Base-by-base conservation (phyloP, 2,113 vertebrate species). In the Oncorhynchus mykiss region DNA sequence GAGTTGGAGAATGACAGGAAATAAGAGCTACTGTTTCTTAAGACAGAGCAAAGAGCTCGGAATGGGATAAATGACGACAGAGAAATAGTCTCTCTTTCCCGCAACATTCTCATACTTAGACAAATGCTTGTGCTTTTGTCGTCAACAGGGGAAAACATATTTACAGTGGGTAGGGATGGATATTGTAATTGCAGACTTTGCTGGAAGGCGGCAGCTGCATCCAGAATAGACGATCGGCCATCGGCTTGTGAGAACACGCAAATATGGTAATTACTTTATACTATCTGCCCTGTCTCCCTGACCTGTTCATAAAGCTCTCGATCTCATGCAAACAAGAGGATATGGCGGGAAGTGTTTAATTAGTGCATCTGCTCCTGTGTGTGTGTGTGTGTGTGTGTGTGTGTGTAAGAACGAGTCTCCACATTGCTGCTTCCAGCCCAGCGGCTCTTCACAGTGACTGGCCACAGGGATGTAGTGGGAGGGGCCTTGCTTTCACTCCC, bases 321-420 rank as follows among this genome's bases (percentile, higher is more conserved):
- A 27, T 62, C 73, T 65, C 70, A 71, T 34, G 72, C 27, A 29
- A 65, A 73, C 67, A 70, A 68, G 71, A 78, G 65, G 85, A 88
- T 90, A 80, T 86, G 79, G 85, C 87, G 74, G 93, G 93, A 91
- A 88, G 91, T 90, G 89, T 75, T 90, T 82, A 72, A 88, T 88
- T 71, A 92, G 84, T 85, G 78, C 78, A 70, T 80, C 77, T 82
- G 81, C 77, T 89, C 59, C 77, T 86, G 79, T 76, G 82, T 77
- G 80, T 81, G 83, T 77, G 80, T 81, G 83, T 86, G 79, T 76
- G 82, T 77, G 80, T 81, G 83, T 77, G 80, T 81, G 83, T 34
- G 74, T 54, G 51, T 84, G 39, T 45, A 45, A 45, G 39, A 45
- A 45, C 39, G 11, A 67, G 81, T 84, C 84, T 81, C 85, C 85